Conservation (phyloP, 2,113 vertebrate species). For the Paedocypris sp. region DNA sequence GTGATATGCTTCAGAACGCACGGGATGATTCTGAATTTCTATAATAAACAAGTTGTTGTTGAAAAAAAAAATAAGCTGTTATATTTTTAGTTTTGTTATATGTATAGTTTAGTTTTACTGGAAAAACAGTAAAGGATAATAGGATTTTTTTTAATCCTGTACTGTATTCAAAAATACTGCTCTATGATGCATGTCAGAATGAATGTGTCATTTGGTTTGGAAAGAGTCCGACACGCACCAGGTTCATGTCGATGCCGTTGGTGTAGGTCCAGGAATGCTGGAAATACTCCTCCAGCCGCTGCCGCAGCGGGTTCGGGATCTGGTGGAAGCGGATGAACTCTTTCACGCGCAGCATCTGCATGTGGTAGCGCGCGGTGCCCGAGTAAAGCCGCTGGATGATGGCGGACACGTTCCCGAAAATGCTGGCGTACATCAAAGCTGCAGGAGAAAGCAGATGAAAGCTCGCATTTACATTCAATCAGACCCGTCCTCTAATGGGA, state of each 20-base stretch:
- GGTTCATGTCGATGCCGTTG: constrained; percentile 98
- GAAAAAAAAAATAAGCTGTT: too few relatives aligned
- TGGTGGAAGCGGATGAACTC: constrained; percentile 98
- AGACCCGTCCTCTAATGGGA: neutral
- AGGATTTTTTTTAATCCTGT: too few relatives aligned
- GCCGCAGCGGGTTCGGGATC: constrained; percentile 90
- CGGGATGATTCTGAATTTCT: too few relatives aligned
- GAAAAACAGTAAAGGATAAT: too few relatives aligned
- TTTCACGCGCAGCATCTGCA: constrained; percentile 96
- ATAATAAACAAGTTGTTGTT: too few relatives aligned
- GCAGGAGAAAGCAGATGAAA: constrained; percentile 37
- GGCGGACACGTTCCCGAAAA: constrained; percentile 97
- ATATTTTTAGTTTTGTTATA: too few relatives aligned
- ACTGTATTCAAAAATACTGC: too few relatives aligned
- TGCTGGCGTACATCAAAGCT: constrained; percentile 99
- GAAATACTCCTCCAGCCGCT: constrained; percentile 95
- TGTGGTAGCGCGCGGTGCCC: constrained; percentile 91
- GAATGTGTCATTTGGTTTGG: neutral
- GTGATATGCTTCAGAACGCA: too few relatives aligned
- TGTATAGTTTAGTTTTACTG: too few relatives aligned
- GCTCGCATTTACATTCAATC: neutral
- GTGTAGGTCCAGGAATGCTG: constrained; percentile 98
- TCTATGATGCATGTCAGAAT: too few relatives aligned
- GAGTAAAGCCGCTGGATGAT: constrained; percentile 98
- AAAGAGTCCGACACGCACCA: constrained; percentile 66